phyloP scores from a whole-genome alignment of 2,113 vertebrate genomes.

The Carollia perspicillata region DNA sequence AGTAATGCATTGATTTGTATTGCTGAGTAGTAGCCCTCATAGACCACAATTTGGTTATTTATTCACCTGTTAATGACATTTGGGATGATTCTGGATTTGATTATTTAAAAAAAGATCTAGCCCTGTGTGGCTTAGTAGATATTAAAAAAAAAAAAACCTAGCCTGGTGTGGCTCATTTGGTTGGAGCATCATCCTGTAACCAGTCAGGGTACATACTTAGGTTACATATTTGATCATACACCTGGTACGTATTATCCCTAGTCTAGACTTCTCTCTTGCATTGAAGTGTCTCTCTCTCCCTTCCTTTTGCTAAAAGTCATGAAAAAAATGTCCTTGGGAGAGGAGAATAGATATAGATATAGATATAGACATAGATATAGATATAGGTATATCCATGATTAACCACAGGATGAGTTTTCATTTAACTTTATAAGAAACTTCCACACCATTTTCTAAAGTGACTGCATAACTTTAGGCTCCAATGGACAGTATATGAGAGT shows the following conservation, averaged over 20 bases:
- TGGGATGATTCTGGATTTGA: neutral
- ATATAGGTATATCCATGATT: too few species aligned
- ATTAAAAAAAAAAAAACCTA: neutral
- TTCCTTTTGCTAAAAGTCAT: too few species aligned
- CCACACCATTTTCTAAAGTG: neutral
- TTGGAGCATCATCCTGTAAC: too few species aligned
- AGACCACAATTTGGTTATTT: neutral
- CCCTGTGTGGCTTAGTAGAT: too few species aligned
- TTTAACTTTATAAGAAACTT: neutral
- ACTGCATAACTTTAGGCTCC: neutral
- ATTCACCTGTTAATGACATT: neutral
- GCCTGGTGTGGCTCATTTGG: too few species aligned
- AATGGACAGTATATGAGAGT: neutral
- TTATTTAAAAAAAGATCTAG: neutral
- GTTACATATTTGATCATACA: too few species aligned
- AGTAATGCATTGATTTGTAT: neutral
- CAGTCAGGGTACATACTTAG: too few species aligned
- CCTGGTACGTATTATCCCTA: too few species aligned
- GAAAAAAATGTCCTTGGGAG: neutral
- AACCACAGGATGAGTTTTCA: neutral
- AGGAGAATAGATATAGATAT: too few species aligned
- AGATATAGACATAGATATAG: too few species aligned
- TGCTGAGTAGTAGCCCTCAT: neutral
- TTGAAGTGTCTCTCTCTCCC: too few species aligned
- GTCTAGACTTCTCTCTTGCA: too few species aligned